Evolutionary conservation across 2,113 vertebrate species (phyloP), one percentile per base, ranked within the genome.

Genomic region (Dissostichus mawsoni): DNA sequence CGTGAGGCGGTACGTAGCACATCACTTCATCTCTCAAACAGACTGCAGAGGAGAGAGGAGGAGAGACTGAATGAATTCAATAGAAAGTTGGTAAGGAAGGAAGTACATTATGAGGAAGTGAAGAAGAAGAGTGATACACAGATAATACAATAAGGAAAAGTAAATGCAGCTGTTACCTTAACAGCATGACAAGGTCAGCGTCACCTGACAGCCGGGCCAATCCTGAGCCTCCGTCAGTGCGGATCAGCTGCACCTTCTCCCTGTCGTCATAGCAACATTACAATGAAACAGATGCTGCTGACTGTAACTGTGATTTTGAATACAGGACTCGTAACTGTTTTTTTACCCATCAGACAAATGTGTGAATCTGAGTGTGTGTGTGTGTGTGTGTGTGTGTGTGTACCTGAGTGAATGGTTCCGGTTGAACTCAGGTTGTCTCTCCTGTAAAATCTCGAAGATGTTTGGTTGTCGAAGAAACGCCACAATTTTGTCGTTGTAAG

Each of bases 401-500:
- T 90, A 99, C 98, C 98, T 99, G 96, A 99, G 97, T 93, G 97
- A 96, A 85, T 98, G 97, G 92, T 98, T 98, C 89, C 97, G 96
- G 89, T 90, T 96, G 71, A 99, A 94, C 81, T 98, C 98, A 41
- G 97, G 96, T 23, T 99, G 98, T 69, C 98, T 96, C 74, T 99
- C 98, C 88, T 99, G 98, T 12, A 99, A 93, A 93, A 98, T 98
- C 95, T 99, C 98, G 87, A 96, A 97, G 88, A 98, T 96, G 94
- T 98, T 99, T 65, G 97, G 96, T 79, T 99, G 98, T 63, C 98
- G 95, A 55, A 99, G 94, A 94, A 98, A 99, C 1, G 97, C 97
- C 88, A 99, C 98, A 36, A 99, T 99, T 92, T 99, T 99, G 84
- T 99, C 98, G 77, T 98, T 99, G 94, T 99, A 99, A 78, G 97